These are phyloP conservation scores for Amphiura filiformis DNA, from an alignment of 35 echinoderm and acorn worm species.

Conservation along the genomic window DNA sequence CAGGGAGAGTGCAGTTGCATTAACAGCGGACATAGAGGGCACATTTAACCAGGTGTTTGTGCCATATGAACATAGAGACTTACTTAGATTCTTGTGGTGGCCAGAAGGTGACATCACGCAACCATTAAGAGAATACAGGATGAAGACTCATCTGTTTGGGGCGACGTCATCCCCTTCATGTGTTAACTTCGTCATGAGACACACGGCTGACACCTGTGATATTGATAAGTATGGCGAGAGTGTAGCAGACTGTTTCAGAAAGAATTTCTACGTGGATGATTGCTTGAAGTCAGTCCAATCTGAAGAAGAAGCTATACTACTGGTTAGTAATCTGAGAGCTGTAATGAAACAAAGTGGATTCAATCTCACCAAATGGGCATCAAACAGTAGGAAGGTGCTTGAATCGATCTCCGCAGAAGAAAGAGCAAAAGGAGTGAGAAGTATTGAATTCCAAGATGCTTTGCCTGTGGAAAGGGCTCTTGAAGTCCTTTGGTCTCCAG, in stretches of 20 bases:
- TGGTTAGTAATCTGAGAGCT: not conserved
- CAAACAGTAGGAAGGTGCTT: conserved; percentile 55
- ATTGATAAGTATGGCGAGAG: too few species aligned
- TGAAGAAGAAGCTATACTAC: not conserved
- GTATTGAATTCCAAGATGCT: conserved; percentile 34
- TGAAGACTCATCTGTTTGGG: conserved; percentile 57
- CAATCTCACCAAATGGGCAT: conserved; percentile 77
- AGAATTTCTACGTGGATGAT: conserved; percentile 67
- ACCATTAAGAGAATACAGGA: conserved; percentile 27
- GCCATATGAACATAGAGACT: conserved; percentile 19
- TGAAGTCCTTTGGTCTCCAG: conserved; percentile 46
- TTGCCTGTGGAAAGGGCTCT: conserved; percentile 55
- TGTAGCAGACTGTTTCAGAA: not conserved
- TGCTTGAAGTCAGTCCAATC: conserved; percentile 37
- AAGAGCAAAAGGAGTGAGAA: conserved; percentile 45
- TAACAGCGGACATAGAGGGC: conserved; percentile 59
- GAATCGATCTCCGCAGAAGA: conserved; percentile 54
- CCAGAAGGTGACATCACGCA: conserved; percentile 51
- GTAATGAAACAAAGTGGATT: conserved; percentile 25
- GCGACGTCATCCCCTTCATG: conserved; percentile 51
- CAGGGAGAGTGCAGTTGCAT: conserved; percentile 25
- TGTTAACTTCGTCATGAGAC: conserved; percentile 19
- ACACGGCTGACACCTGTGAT: not conserved
- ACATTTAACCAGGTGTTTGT: conserved; percentile 67
- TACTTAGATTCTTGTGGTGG: conserved; percentile 44